A percentile compares a stretch with the other conserved stretches of the same genome.
Evolutionary conservation across 2,888 invertebrate genomes (phyloP).

Genomic region (Protonemura montana): DNA sequence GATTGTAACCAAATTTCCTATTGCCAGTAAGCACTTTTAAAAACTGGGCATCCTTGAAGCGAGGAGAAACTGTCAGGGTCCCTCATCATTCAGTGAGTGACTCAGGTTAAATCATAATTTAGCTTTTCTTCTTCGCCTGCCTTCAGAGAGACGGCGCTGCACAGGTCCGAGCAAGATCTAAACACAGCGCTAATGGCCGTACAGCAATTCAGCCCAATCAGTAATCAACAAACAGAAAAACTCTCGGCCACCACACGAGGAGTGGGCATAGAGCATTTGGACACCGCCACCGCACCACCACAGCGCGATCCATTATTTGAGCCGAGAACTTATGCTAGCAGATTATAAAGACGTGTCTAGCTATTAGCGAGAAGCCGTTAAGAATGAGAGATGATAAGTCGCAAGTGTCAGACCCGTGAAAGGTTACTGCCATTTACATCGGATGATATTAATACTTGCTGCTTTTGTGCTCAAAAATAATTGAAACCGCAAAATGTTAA

Average conservation of each 20-base stretch:
- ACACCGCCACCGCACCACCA: too few species aligned
- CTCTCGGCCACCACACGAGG: not conserved
- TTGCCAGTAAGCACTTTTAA: not conserved
- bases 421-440: not conserved
- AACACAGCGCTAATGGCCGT: conserved; percentile 13
- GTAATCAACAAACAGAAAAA: conserved; percentile 20
- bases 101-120: conserved; percentile 36
- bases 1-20: too few species aligned
- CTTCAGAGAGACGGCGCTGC: not conserved
- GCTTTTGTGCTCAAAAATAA: not conserved
- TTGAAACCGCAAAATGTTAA: not conserved
- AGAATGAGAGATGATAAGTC: conserved; percentile 4
- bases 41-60: not conserved
- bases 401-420: not conserved
- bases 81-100: conserved; percentile 34
- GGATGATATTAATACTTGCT: not conserved
- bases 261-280: not conserved
- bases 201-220: conserved; percentile 14
- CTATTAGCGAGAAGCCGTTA: not conserved
- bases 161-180: not conserved
- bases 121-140: not conserved
- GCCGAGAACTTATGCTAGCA: not conserved
- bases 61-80: not conserved
- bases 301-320: not conserved
- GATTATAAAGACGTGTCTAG: not conserved